Evolutionary conservation across 2,113 vertebrate genomes (phyloP).

Genomic region (Oncorhynchus masou): DNA sequence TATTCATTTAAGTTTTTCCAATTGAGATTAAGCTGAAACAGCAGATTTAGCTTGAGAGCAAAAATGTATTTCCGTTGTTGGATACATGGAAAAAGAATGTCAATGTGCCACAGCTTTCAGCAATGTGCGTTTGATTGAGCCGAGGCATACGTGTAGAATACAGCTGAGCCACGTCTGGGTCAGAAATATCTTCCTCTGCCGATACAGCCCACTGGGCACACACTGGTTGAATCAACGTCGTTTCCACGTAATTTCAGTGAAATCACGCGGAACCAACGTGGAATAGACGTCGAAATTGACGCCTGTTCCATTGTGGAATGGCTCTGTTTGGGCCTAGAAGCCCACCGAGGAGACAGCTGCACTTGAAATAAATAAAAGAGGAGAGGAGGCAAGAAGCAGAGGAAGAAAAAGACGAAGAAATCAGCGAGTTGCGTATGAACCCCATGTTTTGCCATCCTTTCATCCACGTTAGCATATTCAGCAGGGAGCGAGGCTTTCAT

Average conservation of each 20-base stretch:
- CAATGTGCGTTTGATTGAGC: not conserved
- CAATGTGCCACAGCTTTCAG: not conserved
- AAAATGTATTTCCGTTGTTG: not conserved
- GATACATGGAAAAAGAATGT: not conserved
- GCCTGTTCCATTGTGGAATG: not conserved
- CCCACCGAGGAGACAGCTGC: constrained; percentile 30
- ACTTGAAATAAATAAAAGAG: constrained; percentile 60
- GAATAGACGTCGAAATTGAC: too few relatives aligned
- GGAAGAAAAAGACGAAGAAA: constrained; percentile 31
- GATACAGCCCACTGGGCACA: not conserved
- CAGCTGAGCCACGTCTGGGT: not conserved
- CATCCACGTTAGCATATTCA: constrained; percentile 52
- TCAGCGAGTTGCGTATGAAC: constrained; percentile 33
- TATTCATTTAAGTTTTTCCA: not conserved
- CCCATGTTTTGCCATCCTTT: constrained; percentile 60
- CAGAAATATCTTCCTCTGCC: constrained; percentile 1
- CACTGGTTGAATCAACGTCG: too few relatives aligned
- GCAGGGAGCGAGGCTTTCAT: constrained; percentile 56
- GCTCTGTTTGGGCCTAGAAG: constrained; percentile 31
- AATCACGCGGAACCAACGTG: too few relatives aligned
- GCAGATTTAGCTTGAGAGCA: not conserved
- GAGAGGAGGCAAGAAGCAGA: constrained; percentile 24
- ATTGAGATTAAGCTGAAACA: not conserved
- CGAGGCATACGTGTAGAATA: not conserved
- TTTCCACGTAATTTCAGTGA: too few relatives aligned